These are phyloP conservation scores for Trichacis sp. DNA, from an alignment of 2,888 invertebrate species.

Conservation along the genomic window DNA sequence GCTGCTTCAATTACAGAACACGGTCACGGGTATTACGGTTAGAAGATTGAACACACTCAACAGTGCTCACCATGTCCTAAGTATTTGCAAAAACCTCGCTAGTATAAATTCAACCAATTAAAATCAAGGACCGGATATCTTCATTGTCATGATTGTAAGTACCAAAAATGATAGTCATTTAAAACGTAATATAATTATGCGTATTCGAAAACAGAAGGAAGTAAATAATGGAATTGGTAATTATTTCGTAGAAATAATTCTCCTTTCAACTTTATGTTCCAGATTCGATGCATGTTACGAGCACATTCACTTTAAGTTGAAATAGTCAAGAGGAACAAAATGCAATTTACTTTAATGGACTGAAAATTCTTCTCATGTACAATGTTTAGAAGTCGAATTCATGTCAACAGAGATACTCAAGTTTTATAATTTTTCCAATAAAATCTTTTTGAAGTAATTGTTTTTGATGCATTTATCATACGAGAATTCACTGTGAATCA, in stretches of 20 bases:
- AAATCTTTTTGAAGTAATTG: neutral
- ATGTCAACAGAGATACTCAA: neutral
- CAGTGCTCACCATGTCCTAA: constrained; percentile 34
- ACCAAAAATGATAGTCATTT: too few relatives aligned
- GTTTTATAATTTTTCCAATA: neutral
- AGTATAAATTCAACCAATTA: neutral
- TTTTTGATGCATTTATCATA: neutral
- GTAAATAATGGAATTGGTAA: too few relatives aligned
- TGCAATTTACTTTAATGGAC: neutral
- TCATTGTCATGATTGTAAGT: neutral
- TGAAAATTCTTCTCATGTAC: neutral
- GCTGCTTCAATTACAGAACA: constrained; percentile 39
- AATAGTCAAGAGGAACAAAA: neutral
- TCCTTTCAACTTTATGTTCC: neutral
- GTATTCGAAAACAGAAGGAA: too few relatives aligned
- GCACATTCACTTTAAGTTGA: neutral
- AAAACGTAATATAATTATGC: too few relatives aligned
- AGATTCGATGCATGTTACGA: neutral
- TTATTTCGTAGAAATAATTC: too few relatives aligned
- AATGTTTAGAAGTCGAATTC: neutral
- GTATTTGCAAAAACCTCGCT: neutral
- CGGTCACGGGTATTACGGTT: too few relatives aligned
- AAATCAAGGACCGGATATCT: neutral
- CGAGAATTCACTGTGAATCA: neutral
- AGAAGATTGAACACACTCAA: constrained; percentile 19